These are phyloP conservation scores for Sphaeramia orbicularis DNA, from an alignment of 2,797 vertebrate species.

Conservation along the genomic window DNA sequence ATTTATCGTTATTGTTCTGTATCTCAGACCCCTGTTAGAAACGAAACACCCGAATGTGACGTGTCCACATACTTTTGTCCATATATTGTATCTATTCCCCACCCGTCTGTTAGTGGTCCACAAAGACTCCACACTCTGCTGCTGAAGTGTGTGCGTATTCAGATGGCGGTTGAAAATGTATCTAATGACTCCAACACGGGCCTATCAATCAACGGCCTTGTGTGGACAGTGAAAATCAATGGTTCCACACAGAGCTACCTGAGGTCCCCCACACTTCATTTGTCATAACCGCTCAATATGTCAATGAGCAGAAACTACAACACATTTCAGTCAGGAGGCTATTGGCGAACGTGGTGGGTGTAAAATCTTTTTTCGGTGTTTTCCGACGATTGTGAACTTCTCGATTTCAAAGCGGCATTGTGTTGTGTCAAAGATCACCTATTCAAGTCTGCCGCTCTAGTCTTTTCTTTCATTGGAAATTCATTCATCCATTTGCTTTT, in stretches of 20 bases:
- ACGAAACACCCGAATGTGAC: too few relatives aligned
- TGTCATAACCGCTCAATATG: constrained; percentile 83
- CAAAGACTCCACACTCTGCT: neutral
- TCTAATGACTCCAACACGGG: constrained; percentile 71
- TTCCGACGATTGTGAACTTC: constrained; percentile 77
- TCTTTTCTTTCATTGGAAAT: constrained; percentile 75
- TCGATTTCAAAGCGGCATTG: constrained; percentile 77
- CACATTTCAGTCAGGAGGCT: constrained; percentile 70
- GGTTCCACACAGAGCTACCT: constrained; percentile 79
- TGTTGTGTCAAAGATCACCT: constrained; percentile 76
- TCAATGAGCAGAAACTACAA: constrained; percentile 75
- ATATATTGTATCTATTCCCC: too few relatives aligned
- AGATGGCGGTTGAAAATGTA: constrained; percentile 65
- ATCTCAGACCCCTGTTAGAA: too few relatives aligned
- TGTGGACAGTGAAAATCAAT: constrained; percentile 82
- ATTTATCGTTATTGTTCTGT: too few relatives aligned
- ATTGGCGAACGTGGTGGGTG: constrained; percentile 58
- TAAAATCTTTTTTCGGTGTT: constrained; percentile 68
- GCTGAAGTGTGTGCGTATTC: constrained; percentile 44
- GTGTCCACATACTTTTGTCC: too few relatives aligned
- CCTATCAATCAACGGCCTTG: constrained; percentile 78
- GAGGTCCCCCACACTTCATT: constrained; percentile 84
- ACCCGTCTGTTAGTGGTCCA: constrained; percentile 17
- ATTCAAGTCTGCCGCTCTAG: constrained; percentile 59
- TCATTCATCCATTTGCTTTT: constrained; percentile 66